Conservation (phyloP, 64 coral and sea anemone genomes). For the Exaiptasia diaphana region DNA sequence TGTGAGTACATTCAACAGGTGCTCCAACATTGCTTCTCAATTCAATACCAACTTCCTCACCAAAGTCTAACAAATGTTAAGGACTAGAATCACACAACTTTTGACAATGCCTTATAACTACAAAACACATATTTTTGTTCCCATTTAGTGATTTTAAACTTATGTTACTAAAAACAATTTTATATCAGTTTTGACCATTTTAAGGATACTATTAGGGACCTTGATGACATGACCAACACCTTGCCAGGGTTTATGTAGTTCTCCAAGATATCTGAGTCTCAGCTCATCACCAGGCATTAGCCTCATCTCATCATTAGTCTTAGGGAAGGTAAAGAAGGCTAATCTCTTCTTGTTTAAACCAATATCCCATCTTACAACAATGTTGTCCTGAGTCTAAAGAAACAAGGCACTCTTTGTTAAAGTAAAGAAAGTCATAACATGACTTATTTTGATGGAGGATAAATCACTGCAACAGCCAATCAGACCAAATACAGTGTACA, state of each 20-base stretch:
- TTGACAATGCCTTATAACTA: too few species aligned
- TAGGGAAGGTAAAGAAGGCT: conserved; percentile 93
- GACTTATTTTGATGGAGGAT: too few species aligned
- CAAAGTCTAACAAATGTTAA: conserved; percentile 85
- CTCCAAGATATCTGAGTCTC: conserved; percentile 81
- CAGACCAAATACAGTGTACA: background rate
- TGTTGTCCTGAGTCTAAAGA: conserved; percentile 89
- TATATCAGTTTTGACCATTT: background rate
- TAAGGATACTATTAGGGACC: conserved; percentile 98
- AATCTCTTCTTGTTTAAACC: conserved; percentile 95
- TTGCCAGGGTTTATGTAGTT: conserved; percentile 98
- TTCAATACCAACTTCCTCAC: conserved; percentile 97
- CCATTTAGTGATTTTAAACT: background rate
- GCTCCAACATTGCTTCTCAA: conserved; percentile 92
- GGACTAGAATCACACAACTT: background rate
- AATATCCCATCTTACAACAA: conserved; percentile 97
- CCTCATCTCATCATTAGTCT: conserved; percentile 96
- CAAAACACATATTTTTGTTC: background rate
- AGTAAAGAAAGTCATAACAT: background rate
- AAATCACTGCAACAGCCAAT: too few species aligned
- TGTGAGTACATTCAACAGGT: conserved; percentile 91
- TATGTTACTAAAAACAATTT: background rate
- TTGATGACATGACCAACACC: conserved; percentile 98
- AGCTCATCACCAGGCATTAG: conserved; percentile 94
- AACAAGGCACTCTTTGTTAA: background rate